Evolutionary conservation across 1,140 invertebrate genomes (phyloP), one percentile per base, ranked within the genome.

Genomic region (Leptinotarsa lineolata): DNA sequence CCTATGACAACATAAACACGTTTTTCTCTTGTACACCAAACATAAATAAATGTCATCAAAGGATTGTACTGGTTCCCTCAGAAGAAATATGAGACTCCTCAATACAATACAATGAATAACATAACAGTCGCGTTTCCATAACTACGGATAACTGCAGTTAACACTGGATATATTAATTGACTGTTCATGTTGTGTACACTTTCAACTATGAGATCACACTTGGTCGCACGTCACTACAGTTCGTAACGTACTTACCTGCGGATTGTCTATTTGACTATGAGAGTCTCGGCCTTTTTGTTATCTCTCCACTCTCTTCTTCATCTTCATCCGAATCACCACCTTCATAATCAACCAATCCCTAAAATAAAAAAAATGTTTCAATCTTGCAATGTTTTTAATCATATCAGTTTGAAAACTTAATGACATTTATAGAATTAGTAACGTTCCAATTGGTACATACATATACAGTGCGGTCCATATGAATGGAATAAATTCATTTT

Each of bases 281-380:
- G 65, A 91, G 85, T 78, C 89, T 85, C 77, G 88, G 87, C 78
- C 90, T 85, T 81, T 91, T 91, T 71, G 87, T 84, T 30, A 86
- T 85, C n/a, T 76, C 78, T 4, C 65, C 54, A 39, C 68, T 70
- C 68, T 90, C 89, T 30, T 90, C 91, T 60, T 94, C 93, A 72
- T 95, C 93, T 68, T 97, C 95, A 77, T 97, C 96, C 79, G 97
- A 96, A 79, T 97, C 95, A 1, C 97, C 96, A 71, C 95, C 96
- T 82, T 97, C 96, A 84, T 98, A 48, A 22, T 45, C n/a, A 13
- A 68, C 45, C 16, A 68, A 68, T 15, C 67, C 24, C n/a, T 18
- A 13, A 46, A 68, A 46, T 68, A 2, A 68, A 21, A 39, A 11
- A 21, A 11, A 2, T 11, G 8, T 39, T 11, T 39, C 30, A 39